These are phyloP conservation scores for Oryzias sinensis DNA, from an alignment of 2,797 vertebrate species.

Conservation along the genomic window DNA sequence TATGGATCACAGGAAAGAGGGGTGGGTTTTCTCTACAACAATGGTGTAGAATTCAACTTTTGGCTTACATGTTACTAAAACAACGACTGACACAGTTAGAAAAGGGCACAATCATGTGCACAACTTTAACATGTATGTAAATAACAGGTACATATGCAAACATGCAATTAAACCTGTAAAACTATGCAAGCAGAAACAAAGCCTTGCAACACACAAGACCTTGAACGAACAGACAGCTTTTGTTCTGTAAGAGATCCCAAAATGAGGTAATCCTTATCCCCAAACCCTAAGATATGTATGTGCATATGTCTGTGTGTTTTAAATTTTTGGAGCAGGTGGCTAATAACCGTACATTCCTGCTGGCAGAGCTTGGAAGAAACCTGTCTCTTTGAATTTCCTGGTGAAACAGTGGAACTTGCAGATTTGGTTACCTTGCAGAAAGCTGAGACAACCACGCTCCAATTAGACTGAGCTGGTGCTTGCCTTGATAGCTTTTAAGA, in stretches of 20 bases:
- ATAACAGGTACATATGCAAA: background rate
- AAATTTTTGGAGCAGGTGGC: constrained; percentile 54
- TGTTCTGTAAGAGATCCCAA: constrained; percentile 43
- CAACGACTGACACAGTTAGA: too few species aligned
- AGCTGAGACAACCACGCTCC: constrained; percentile 50
- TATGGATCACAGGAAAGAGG: too few species aligned
- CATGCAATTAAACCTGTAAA: background rate
- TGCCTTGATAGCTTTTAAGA: constrained; percentile 56
- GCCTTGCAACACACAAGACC: constrained; percentile 8
- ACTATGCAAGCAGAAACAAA: background rate
- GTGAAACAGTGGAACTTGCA: constrained; percentile 46
- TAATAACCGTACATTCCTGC: constrained; percentile 62
- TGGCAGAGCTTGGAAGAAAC: constrained; percentile 64
- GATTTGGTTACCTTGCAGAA: constrained; percentile 64
- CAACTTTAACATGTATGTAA: too few species aligned
- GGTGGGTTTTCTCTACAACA: too few species aligned
- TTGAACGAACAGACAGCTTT: constrained; percentile 17
- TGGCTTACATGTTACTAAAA: too few species aligned
- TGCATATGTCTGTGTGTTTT: constrained; percentile 36
- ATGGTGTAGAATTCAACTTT: too few species aligned
- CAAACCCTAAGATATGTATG: constrained; percentile 39
- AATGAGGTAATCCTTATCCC: constrained; percentile 43
- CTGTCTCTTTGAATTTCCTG: constrained; percentile 73
- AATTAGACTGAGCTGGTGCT: constrained; percentile 64
- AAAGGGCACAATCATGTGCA: too few species aligned